Conservation (phyloP, 2,113 vertebrate species). For the Tetrao urogallus region DNA sequence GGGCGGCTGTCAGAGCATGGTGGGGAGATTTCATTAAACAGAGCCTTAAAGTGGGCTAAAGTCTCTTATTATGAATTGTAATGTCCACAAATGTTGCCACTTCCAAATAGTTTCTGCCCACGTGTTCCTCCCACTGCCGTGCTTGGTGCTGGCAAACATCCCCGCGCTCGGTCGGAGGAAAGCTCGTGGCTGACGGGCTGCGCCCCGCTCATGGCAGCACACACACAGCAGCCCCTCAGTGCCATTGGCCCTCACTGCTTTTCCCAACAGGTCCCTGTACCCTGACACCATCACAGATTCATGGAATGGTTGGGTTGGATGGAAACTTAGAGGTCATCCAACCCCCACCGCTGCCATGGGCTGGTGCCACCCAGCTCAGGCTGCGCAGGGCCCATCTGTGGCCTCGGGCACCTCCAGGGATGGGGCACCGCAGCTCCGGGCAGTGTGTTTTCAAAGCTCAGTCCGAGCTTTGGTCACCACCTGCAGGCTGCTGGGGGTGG, state of each 20-base stretch:
- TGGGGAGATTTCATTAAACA: not conserved
- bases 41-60: conserved; percentile 26
- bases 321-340: no score
- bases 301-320: not conserved
- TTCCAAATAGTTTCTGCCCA: conserved; percentile 65
- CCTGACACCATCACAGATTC: not conserved
- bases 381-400: no score
- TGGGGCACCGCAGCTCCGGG: no score
- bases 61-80: conserved; percentile 34
- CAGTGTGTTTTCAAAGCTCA: no score
- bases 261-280: not conserved
- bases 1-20: conserved; percentile 22
- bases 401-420: no score
- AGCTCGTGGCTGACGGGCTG: not conserved
- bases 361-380: no score
- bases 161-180: not conserved
- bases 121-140: conserved; percentile 38
- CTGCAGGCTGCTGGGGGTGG: not conserved
- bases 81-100: conserved; percentile 61
- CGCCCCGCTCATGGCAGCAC: not conserved
- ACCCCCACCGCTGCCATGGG: no score
- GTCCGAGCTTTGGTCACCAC: not conserved
- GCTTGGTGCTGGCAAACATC: conserved; percentile 19
- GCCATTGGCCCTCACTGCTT: not conserved
- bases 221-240: conserved; percentile 17